Conservation (phyloP, 2,113 vertebrate species). For the Pantherophis guttatus region DNA sequence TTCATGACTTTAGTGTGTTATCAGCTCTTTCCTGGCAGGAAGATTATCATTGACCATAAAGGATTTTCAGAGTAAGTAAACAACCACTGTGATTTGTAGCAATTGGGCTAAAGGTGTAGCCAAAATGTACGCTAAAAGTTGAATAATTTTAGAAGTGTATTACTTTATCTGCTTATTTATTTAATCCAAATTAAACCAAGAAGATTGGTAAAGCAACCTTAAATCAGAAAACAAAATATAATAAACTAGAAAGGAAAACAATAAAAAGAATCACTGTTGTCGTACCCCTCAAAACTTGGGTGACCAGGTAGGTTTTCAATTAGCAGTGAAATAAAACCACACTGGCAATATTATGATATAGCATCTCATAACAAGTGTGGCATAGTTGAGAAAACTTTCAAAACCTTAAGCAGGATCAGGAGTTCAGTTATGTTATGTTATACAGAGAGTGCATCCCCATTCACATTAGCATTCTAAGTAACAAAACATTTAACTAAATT, state of each 20-base stretch:
- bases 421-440: background rate
- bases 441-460: background rate
- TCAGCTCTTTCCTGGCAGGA: background rate
- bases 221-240: background rate
- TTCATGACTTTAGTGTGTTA: background rate
- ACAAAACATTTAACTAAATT: background rate
- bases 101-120: background rate
- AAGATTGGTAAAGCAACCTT: background rate
- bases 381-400: background rate
- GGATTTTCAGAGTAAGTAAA: background rate
- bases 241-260: background rate
- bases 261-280: background rate
- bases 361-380: background rate
- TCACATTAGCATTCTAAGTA: background rate
- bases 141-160: background rate
- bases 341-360: background rate
- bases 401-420: background rate
- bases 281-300: background rate
- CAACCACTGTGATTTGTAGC: background rate
- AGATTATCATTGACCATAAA: background rate
- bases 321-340: background rate
- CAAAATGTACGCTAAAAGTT: background rate
- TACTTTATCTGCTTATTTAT: background rate
- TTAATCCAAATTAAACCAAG: background rate
- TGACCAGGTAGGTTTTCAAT: background rate